Evolutionary conservation across 1,140 invertebrate species (phyloP), one percentile per base, ranked within the genome.

Genomic region (Hestina assimilis): DNA sequence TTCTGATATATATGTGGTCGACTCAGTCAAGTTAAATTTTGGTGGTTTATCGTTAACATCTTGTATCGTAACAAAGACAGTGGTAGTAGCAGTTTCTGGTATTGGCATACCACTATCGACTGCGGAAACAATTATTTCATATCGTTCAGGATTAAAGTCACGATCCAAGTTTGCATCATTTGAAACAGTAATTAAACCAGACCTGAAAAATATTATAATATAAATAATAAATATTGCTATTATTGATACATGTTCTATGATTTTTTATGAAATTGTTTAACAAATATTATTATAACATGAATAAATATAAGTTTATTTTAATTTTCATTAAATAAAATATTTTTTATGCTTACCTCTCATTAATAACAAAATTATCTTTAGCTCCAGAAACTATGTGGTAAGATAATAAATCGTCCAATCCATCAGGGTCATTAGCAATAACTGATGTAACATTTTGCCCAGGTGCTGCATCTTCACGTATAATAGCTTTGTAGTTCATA

Each of bases 11-110:
- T 95, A 93, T 9, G 83, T 86, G 0, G 83, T 80, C 31, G 91
- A 88, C 5, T 93, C 89, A 0, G 90, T 89, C 17, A 92, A 90
- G 61, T 92, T 90, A 53, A 96, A 97, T 56, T 83, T 90, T 0
- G 96, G 96, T 8, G 93, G 91, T 70, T 96, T 95, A 72, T 97
- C 95, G 60, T 96, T 96, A 0, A 96, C 93, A 73, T 96, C 95
- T 59, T 92, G 79, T 8, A 96, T 92, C 19, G 91, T 92, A 1
- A 96, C 91, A 28, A 92, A 92, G 0, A 95, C 92, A 1, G 92
- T 94, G 0, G 94, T 93, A 0, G 93, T 94, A 0, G 94, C 93
- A 0, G 93, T 94, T 87, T 95, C 93, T 28, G 91, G 90, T n/a
- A 94, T 91, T 0, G 94, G 93, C n/a, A 86, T 85, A 0, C 93